These are phyloP conservation scores for Hepsetus odoe DNA, from an alignment of 2,113 vertebrate genomes.

Conservation along the genomic window DNA sequence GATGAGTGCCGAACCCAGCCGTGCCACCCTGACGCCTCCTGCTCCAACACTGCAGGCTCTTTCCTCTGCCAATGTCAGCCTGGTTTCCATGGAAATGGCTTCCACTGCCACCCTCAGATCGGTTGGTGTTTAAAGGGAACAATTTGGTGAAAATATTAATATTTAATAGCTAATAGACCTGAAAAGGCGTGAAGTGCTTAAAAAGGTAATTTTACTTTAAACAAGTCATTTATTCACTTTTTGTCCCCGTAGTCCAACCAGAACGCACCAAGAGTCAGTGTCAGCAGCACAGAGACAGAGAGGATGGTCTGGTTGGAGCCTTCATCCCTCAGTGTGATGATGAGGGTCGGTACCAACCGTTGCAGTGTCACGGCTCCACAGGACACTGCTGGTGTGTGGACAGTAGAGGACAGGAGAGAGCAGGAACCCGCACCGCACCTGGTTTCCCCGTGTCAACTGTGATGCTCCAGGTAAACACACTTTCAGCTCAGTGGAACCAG, in stretches of 20 bases:
- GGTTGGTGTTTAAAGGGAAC: slow-evolving; percentile 69
- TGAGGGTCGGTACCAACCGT: slow-evolving; percentile 71
- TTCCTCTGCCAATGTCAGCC: slow-evolving; percentile 84
- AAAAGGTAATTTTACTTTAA: background rate
- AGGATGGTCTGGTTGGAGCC: slow-evolving; percentile 14
- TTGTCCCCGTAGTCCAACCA: slow-evolving; percentile 41
- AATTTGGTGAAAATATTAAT: background rate
- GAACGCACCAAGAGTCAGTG: slow-evolving; percentile 69
- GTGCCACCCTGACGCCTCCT: slow-evolving; percentile 80
- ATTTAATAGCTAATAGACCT: no score
- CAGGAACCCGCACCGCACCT: slow-evolving; percentile 64
- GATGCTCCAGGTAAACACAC: slow-evolving; percentile 71
- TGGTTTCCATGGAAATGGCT: slow-evolving; percentile 82
- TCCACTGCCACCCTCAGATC: slow-evolving; percentile 74
- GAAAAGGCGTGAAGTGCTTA: no score
- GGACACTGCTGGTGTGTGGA: slow-evolving; percentile 82
- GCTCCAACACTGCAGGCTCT: slow-evolving; percentile 80
- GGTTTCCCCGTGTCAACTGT: slow-evolving; percentile 72
- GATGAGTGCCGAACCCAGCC: slow-evolving; percentile 82
- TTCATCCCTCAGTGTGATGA: slow-evolving; percentile 77
- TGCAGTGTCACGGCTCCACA: slow-evolving; percentile 76
- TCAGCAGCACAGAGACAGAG: slow-evolving; percentile 70
- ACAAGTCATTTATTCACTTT: background rate
- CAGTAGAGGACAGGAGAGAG: slow-evolving; percentile 65
- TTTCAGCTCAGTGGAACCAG: no score